Percentiles rank a stretch among this genome's conserved stretches.
Conservation (phyloP, 2,113 vertebrate species). For the Orcinus orca region DNA sequence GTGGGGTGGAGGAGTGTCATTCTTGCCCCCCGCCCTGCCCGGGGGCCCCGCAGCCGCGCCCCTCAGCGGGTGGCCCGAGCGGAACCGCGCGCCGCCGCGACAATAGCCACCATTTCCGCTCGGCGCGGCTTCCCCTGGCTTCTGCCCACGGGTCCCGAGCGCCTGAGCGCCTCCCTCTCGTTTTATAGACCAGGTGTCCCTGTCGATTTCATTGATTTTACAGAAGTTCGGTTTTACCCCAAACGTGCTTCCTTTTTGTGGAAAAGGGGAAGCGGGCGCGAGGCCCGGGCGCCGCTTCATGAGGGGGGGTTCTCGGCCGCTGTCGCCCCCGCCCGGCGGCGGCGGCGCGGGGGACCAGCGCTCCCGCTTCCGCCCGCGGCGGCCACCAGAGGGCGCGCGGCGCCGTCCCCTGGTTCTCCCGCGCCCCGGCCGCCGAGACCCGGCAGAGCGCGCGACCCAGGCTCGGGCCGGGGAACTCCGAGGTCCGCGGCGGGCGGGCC, state of each 20-base stretch:
- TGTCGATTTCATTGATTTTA: background rate
- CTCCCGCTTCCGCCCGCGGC: background rate
- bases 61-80: fast-evolving
- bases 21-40: too few relatives aligned
- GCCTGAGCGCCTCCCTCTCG: background rate
- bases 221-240: background rate
- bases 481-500: too few relatives aligned
- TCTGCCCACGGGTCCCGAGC: background rate
- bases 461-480: fast-evolving
- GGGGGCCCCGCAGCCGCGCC: background rate
- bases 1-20: background rate
- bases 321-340: background rate
- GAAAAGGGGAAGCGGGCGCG: background rate
- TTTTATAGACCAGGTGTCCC: background rate
- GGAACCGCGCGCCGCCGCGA: background rate
- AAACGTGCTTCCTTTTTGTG: background rate
- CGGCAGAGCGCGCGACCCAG: too few relatives aligned
- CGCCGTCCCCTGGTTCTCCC: background rate
- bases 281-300: background rate
- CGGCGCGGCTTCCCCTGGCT: background rate
- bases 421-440: fast-evolving
- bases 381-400: conserved; percentile 58
- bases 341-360: background rate
- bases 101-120: background rate
- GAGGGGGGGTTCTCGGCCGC: background rate